Base-by-base conservation (phyloP, 1,140 invertebrate genomes). In the Paraescarpia echinospica region DNA sequence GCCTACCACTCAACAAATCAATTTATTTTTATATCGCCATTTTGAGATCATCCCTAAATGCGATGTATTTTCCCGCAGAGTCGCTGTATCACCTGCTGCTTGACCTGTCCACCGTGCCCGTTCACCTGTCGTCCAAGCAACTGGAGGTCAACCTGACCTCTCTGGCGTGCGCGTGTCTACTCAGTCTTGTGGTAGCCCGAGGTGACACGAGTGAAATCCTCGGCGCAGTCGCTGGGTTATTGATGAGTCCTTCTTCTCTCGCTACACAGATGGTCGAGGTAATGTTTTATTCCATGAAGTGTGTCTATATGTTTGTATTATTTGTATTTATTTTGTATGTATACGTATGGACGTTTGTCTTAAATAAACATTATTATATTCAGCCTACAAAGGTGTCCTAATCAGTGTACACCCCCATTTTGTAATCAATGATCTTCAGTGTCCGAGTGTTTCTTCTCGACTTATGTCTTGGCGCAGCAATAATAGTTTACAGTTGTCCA, bases 151-250 rank as follows among this genome's bases (percentile, higher is more conserved):
- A 18, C 95, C 97, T 98, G 93, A 98, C 98, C 59, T 97, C 98
- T 35, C 97, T 99, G 92, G 98, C 98, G 89, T 98, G 98, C 96
- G 98, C 98, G 4, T 98, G 98, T 95, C 96, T 99, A 1, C 97
- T 99, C 41, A 98, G 98, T 93, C 96, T 99, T 90, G 98, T 98
- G 35, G 98, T 99, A n/a, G 98, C 98, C 1, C 96, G 98, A 92
- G 98, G 98, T 1, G 98, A 99, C 95, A 98, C 98, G n/a, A 98
- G 98, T 48, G 98, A 98, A 95, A 97, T 98, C 94, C 96, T 99
- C 0, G 97, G 97, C 95, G 98, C 99, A 31, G 97, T 98, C 48
- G 97, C 98, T 33, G 98, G 98, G 41, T 97, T 99, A 93, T 97
- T 99, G 27, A 99, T 99, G 98, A 98, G 98, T 93, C 97, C 98